Evolutionary conservation across 2,113 vertebrate genomes (phyloP).

Genomic region (Strix uralensis): DNA sequence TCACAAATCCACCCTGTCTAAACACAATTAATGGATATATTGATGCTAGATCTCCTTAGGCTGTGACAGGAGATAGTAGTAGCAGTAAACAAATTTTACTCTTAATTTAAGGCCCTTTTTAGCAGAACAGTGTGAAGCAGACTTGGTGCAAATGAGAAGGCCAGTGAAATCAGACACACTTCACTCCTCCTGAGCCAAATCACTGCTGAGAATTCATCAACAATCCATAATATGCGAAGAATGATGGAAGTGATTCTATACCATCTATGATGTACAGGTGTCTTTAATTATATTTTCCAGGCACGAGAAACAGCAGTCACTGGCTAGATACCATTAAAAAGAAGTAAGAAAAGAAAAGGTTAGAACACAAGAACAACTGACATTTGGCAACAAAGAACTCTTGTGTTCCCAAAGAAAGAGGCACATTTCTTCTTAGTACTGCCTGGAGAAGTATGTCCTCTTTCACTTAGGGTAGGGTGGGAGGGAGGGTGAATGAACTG

Average conservation of each 20-base stretch:
- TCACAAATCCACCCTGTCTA: background rate
- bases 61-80: background rate
- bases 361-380: background rate
- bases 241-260: conserved; percentile 6
- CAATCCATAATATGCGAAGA: background rate
- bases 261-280: background rate
- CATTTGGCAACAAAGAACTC: background rate
- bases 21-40: background rate
- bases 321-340: background rate
- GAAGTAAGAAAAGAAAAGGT: background rate
- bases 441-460: background rate
- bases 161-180: background rate
- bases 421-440: background rate
- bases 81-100: conserved; percentile 2
- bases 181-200: background rate
- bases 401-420: background rate
- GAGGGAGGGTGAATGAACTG: background rate
- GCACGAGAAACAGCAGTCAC: conserved; percentile 8
- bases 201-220: conserved; percentile 49
- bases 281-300: conserved; percentile 40
- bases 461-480: background rate
- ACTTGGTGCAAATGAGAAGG: conserved; percentile 20
- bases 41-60: background rate
- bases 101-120: background rate
- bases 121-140: background rate